Percentiles rank a stretch among this genome's conserved stretches.
These are phyloP conservation scores for Drosophila mimica DNA, from an alignment of 2,888 invertebrate species.

Conservation along the genomic window DNA sequence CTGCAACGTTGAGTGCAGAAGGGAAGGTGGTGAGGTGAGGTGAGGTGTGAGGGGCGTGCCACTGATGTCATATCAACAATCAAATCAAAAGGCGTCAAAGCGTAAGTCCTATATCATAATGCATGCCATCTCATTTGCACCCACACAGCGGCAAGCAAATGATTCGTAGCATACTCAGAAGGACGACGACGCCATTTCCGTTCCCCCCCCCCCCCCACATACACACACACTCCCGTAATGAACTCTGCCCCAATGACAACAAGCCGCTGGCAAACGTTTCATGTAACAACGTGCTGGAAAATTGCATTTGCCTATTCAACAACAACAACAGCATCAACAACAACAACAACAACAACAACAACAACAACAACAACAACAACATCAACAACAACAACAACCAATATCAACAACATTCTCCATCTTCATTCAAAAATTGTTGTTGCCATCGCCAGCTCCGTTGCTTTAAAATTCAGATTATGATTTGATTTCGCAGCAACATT, in stretches of 20 bases:
- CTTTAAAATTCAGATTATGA: conserved; percentile 75
- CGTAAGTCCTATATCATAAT: conserved; percentile 61
- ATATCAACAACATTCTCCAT: conserved; percentile 23
- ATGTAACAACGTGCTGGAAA: conserved; percentile 73
- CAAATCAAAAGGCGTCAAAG: conserved; percentile 80
- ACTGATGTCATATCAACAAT: conserved; percentile 71
- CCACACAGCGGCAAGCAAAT: conserved; percentile 9
- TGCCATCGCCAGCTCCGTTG: conserved; percentile 16
- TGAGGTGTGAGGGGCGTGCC: conserved; percentile 26
- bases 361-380: conserved; percentile 28
- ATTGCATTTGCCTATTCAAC: conserved; percentile 69
- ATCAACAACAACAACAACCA: conserved; percentile 12
- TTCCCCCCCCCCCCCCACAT: conserved; percentile 10
- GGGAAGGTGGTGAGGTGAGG: neutral
- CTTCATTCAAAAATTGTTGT: conserved; percentile 11
- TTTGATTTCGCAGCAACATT: conserved; percentile 61
- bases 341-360: conserved; percentile 29
- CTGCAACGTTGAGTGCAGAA: neutral
- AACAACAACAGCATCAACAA: conserved; percentile 30
- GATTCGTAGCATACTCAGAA: neutral
- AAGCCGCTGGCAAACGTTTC: conserved; percentile 57
- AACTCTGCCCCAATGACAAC: conserved; percentile 27
- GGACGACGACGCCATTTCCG: conserved; percentile 36
- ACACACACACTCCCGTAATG: neutral
- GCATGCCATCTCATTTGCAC: conserved; percentile 59